These are phyloP conservation scores for Rhyacophila evoluta DNA, from an alignment of 2,888 invertebrate species.

Conservation along the genomic window DNA sequence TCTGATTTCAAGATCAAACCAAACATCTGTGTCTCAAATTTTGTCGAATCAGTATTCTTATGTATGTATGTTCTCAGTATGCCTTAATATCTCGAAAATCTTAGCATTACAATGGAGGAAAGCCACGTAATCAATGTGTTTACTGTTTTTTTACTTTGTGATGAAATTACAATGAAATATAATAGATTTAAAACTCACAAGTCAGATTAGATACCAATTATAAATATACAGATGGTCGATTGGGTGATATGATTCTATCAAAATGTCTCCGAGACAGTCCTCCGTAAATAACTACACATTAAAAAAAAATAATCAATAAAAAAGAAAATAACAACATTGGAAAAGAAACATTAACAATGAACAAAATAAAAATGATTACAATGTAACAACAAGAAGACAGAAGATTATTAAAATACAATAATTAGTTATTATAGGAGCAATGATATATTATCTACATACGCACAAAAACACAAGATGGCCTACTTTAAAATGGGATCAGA, in stretches of 20 bases:
- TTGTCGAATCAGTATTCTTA: too few species aligned
- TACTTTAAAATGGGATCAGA: neutral
- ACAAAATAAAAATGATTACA: neutral
- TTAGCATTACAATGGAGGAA: too few species aligned
- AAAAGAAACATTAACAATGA: slow-evolving; percentile 20
- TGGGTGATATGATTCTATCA: neutral
- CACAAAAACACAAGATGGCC: neutral
- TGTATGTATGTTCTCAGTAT: too few species aligned
- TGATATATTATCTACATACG: slow-evolving; percentile 12
- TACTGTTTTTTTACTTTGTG: too few species aligned
- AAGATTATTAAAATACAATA: neutral
- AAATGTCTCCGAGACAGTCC: neutral
- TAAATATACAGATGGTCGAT: too few species aligned
- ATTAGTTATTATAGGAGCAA: neutral
- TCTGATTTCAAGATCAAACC: too few species aligned
- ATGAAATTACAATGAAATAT: too few species aligned
- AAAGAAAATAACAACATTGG: neutral
- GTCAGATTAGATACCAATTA: too few species aligned
- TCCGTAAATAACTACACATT: neutral
- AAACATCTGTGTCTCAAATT: too few species aligned
- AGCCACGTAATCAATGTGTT: too few species aligned
- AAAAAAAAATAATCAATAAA: neutral
- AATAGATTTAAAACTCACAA: too few species aligned
- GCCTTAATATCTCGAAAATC: too few species aligned
- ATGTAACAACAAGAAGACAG: neutral